phyloP scores from a whole-genome alignment of 2,797 vertebrate species.

The Luscinia megarhynchos region DNA sequence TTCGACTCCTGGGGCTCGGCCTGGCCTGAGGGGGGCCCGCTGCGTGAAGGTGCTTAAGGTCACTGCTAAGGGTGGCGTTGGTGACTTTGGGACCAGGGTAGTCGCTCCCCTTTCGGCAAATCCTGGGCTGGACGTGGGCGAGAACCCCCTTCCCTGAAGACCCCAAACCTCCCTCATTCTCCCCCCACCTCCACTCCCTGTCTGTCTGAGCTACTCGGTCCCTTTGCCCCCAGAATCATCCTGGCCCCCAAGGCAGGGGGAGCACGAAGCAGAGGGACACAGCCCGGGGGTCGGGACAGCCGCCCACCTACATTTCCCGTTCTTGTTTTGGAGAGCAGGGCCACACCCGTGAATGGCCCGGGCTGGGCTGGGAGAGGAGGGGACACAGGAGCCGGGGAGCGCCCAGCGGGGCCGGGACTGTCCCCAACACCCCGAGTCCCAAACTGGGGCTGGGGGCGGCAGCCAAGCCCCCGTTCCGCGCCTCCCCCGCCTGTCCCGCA shows the following conservation, averaged over 20 bases:
- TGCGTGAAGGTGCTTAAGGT: neutral
- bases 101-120: neutral
- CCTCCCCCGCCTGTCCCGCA: neutral
- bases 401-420: conserved; percentile 75
- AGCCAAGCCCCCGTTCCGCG: rapidly evolving
- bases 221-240: neutral
- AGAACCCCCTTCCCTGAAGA: neutral
- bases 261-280: neutral
- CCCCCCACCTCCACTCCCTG: rapidly evolving
- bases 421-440: neutral
- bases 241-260: neutral
- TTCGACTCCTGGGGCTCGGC: too few species aligned
- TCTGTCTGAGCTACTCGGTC: rapidly evolving
- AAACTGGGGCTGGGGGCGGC: neutral
- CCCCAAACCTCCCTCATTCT: neutral
- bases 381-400: conserved; percentile 66
- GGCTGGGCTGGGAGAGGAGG: neutral
- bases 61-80: neutral
- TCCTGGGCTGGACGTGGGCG: rapidly evolving
- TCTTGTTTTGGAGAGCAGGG: neutral
- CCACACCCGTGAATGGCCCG: neutral
- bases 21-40: neutral
- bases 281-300: rapidly evolving
- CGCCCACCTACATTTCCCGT: rapidly evolving
- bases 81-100: neutral